Base-by-base conservation (phyloP, 2,797 vertebrate species). In the Kryptolebias ocellatus region DNA sequence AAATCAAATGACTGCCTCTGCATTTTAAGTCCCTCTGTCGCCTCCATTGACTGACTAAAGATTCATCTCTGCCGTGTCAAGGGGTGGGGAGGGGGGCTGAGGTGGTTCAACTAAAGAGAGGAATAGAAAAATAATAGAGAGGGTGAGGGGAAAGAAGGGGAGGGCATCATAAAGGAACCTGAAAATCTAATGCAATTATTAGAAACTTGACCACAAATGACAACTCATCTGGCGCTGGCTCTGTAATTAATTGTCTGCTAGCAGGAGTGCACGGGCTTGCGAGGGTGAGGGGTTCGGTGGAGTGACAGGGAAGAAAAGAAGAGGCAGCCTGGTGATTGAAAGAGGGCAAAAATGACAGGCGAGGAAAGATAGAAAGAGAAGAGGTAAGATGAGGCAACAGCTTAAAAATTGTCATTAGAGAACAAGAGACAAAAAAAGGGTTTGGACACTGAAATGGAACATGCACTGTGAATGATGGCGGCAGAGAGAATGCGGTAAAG, bases 1-100 rank as follows among this genome's bases (percentile, higher is more conserved):
- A 92, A 92, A 91, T 91, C 84, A 91, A 92, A 92, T 90, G 88
- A 89, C 88, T 89, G 85, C 74, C 87, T 91, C 87, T 91, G 86
- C 90, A 92, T 94, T 90, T 93, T 90, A 92, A 93, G 85, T 84
- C 76, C 81, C 74, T 87, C 70, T 84, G 83, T 86, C 80, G 74
- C 87, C 85, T 83, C 78, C 78, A 89, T 89, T 92, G 86, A 91
- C 83, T 88, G 86, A 88, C 86, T 90, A 75, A 91, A 92, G 85
- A 88, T 93, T 90, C 80, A 90, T 92, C 89, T 92, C 70, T n/a
- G 57, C 79, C 24, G 72, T 91, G 90, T 89, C 87, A 85, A 74
- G 74, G 74, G 67, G 59, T 31, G 27, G 57, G 4, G 67, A 61
- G 53, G 61, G 27, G 64, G 15, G 20, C 20, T 11, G 31, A 60